phyloP scores from a whole-genome alignment of 2,797 vertebrate species.

The Diplodus sargus region DNA sequence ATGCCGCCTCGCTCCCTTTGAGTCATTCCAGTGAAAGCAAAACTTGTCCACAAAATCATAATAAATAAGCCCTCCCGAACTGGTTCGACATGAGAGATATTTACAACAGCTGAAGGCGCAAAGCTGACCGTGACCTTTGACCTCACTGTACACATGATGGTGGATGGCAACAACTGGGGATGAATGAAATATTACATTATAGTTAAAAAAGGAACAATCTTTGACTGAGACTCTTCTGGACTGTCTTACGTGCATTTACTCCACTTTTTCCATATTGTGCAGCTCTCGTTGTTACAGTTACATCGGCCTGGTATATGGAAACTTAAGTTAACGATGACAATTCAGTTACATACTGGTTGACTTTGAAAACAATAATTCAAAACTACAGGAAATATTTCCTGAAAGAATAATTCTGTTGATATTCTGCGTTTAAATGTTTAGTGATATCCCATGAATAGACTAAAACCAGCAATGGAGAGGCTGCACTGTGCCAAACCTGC shows the following conservation, averaged over 20 bases:
- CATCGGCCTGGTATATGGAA: not conserved
- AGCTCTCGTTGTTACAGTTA: constrained; percentile 18
- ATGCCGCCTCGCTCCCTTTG: constrained; percentile 3
- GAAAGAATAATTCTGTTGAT: not conserved
- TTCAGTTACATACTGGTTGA: not conserved
- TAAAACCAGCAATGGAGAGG: not conserved
- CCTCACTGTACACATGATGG: constrained; percentile 21
- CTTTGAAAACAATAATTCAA: not conserved
- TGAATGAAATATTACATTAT: not conserved
- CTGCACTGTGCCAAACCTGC: not conserved
- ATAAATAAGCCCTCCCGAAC: constrained; percentile 77
- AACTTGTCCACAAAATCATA: constrained; percentile 68
- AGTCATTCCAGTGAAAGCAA: constrained; percentile 68
- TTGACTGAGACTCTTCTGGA: too few species aligned
- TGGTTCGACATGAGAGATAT: constrained; percentile 64
- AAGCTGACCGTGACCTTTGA: constrained; percentile 29
- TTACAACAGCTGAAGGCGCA: constrained; percentile 60
- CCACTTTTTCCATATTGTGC: too few species aligned
- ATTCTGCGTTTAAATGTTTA: not conserved
- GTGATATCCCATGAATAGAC: constrained; percentile 16
- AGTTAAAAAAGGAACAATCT: not conserved
- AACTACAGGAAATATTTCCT: not conserved
- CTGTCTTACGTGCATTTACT: not conserved
- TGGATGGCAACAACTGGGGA: not conserved
- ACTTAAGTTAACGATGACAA: not conserved